Percentiles rank a stretch among this genome's conserved stretches.
Conservation (phyloP, 2,797 vertebrate genomes). For the Pagetopsis macropterus region DNA sequence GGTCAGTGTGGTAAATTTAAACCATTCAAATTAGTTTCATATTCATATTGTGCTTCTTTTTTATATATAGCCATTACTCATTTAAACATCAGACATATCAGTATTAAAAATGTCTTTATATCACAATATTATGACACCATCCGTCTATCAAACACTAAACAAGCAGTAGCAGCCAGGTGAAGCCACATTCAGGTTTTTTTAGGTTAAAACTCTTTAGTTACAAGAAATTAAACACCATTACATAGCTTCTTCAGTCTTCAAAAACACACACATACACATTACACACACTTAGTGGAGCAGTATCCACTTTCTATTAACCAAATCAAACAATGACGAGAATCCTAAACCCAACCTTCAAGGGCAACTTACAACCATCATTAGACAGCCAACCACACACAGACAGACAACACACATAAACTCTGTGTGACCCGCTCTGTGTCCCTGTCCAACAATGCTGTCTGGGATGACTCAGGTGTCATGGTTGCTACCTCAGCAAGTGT, state of each 20-base stretch:
- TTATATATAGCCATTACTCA: neutral
- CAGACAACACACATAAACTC: constrained; percentile 67
- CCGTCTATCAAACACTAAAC: neutral
- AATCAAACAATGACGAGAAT: constrained; percentile 56
- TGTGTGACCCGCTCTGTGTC: constrained; percentile 54
- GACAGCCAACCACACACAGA: constrained; percentile 46
- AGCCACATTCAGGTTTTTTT: neutral
- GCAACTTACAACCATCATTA: constrained; percentile 42
- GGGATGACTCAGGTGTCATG: constrained; percentile 64
- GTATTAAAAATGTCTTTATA: neutral
- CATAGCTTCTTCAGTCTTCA: neutral
- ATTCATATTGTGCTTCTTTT: neutral
- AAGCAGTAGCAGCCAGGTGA: constrained; percentile 2
- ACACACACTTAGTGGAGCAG: constrained; percentile 8
- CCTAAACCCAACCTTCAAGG: constrained; percentile 31
- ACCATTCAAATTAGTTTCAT: neutral
- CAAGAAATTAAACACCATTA: constrained; percentile 26
- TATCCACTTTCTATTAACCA: constrained; percentile 39
- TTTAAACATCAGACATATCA: constrained; percentile 1
- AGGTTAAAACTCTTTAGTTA: constrained; percentile 26
- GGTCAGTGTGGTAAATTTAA: neutral
- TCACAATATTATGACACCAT: neutral
- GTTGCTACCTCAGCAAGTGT: constrained; percentile 22
- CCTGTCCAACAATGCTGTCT: constrained; percentile 66
- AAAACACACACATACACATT: constrained; percentile 5